Evolutionary conservation across 2,113 vertebrate species (phyloP).

Genomic region (Calonectris borealis): DNA sequence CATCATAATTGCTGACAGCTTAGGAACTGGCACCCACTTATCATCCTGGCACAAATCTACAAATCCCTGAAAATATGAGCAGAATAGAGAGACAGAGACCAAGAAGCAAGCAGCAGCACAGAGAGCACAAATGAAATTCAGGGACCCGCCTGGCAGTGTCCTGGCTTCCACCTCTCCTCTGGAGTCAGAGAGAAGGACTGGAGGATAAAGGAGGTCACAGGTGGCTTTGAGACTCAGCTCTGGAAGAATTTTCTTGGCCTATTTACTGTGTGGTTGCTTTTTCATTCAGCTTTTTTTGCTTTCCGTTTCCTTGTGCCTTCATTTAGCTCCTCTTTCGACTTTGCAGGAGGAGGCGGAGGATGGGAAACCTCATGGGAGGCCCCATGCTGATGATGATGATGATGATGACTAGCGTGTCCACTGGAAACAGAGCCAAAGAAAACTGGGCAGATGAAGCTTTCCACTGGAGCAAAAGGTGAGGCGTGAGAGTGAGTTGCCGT

Average conservation of each 20-base stretch:
- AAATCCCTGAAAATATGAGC: constrained; percentile 9
- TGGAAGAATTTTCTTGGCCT: constrained; percentile 25
- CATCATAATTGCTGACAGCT: background rate
- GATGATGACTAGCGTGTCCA: constrained; percentile 58
- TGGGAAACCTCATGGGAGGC: constrained; percentile 61
- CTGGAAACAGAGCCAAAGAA: constrained; percentile 84
- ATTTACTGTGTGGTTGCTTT: background rate
- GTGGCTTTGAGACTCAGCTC: constrained; percentile 7
- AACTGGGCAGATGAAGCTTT: constrained; percentile 85
- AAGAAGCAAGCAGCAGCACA: background rate
- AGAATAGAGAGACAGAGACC: constrained; percentile 14
- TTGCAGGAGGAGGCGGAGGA: constrained; percentile 75
- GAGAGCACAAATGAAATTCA: constrained; percentile 6
- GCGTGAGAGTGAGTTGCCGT: constrained; percentile 92
- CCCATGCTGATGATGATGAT: constrained; percentile 58
- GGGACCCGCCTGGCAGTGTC: background rate
- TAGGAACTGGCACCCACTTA: background rate
- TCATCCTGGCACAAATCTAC: constrained; percentile 1
- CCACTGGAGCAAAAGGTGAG: constrained; percentile 89
- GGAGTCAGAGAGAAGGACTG: background rate
- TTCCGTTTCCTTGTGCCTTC: constrained; percentile 94
- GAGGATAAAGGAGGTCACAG: constrained; percentile 9
- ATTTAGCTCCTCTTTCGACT: constrained; percentile 91
- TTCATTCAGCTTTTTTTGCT: constrained; percentile 92
- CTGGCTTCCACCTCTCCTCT: constrained; percentile 21